Base-by-base conservation (phyloP, 1,140 invertebrate genomes). In the Panonychus citri region DNA sequence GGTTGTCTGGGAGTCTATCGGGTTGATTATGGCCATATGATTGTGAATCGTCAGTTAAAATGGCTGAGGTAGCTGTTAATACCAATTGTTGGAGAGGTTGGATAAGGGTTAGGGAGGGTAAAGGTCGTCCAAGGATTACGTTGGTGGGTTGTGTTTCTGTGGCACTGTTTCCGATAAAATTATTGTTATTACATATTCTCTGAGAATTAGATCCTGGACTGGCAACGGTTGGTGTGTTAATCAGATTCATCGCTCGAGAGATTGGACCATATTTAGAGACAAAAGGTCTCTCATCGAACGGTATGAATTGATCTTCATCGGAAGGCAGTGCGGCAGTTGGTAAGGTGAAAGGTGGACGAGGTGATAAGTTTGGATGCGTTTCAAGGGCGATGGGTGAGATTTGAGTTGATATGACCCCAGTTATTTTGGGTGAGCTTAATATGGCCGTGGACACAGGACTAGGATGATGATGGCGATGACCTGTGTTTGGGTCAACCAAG, bases 241-340 rank as follows among this genome's bases (percentile, higher is more conserved):
- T 68, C 27, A 72, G 66, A 59, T 76, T 76, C 26, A 74, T 73
- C 64, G 78, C 70, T 59, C 81, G 74, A n/a, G 81, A 83, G 59
- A 85, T 85, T 1, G 83, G 81, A 15, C 82, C 82, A 64, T 80
- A 84, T 68, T 81, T 83, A 63, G 77, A 83, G 21, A 77, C 76
- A 21, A 77, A 66, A 25, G 80, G 76, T 19, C 76, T 72, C 64
- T 83, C 81, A 56, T 28, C 34, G 67, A 82, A 83, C 4, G 82
- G 81, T 43, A 82, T 75, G 62, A 80, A 80, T 62, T 79, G 75
- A 64, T 81, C 80, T 54, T 81, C 79, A 28, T 78, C 75, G 28
- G 63, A 61, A 19, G 61, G 60, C 15, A 48, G 50, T 58, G 61
- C 55, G 7, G 57, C n/a, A 27, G 53, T 34, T 34, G 5, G 5